A percentile compares a stretch with the other conserved stretches of the same genome.
Conservation (phyloP, 2,797 vertebrate genomes). For the Helostoma temminkii region DNA sequence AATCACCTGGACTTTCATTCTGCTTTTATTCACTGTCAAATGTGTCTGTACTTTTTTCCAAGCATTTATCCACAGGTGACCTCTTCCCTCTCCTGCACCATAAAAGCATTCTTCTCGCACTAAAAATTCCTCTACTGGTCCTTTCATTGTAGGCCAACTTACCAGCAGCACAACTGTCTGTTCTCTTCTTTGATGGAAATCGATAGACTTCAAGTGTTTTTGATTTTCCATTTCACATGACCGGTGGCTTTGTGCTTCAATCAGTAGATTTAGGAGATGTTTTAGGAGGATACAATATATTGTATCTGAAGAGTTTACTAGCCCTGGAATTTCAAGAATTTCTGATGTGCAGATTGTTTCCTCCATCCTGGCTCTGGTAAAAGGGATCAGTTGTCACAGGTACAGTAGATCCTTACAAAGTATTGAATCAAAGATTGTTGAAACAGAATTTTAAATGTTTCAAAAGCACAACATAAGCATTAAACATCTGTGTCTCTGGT, state of each 20-base stretch:
- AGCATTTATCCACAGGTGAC: slow-evolving; percentile 54
- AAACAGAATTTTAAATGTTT: too few species aligned
- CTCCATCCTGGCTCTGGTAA: background rate
- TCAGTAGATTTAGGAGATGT: slow-evolving; percentile 1
- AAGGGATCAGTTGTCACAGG: background rate
- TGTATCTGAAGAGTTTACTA: slow-evolving; percentile 6
- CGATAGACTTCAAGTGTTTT: slow-evolving; percentile 5
- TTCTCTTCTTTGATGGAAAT: slow-evolving; percentile 30
- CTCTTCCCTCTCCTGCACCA: slow-evolving; percentile 50
- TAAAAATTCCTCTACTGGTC: slow-evolving; percentile 26
- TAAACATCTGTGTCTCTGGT: slow-evolving; percentile 4
- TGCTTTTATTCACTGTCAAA: slow-evolving; percentile 30
- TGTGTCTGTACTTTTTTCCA: slow-evolving; percentile 54
- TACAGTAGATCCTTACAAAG: background rate
- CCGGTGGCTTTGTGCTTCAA: slow-evolving; percentile 11
- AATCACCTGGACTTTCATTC: slow-evolving; percentile 19
- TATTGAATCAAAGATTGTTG: background rate
- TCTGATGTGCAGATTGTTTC: slow-evolving; percentile 39
- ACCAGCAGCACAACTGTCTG: slow-evolving; percentile 18
- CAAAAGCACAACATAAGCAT: background rate
- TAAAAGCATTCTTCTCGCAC: too few species aligned
- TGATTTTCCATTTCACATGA: slow-evolving; percentile 19
- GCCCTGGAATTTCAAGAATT: slow-evolving; percentile 54
- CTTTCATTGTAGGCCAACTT: slow-evolving; percentile 38
- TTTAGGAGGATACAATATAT: slow-evolving; percentile 10